These are phyloP conservation scores for Macrobrachium nipponense DNA, from an alignment of 1,140 invertebrate species.

Conservation along the genomic window DNA sequence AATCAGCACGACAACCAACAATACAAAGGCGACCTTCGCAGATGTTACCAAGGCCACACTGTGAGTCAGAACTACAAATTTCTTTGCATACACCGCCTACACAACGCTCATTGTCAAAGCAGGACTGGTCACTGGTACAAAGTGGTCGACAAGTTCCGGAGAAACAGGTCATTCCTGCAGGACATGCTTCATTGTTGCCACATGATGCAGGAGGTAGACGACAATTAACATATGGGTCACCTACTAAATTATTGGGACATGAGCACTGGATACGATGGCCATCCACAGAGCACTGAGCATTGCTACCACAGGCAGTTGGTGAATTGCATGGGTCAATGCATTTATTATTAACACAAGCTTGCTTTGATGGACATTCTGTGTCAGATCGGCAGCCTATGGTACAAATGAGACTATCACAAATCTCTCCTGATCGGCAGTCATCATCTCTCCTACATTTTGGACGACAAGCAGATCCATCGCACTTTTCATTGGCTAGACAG, in stretches of 20 bases:
- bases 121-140: constrained; percentile 83
- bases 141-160: constrained; percentile 79
- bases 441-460: constrained; percentile 80
- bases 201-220: constrained; percentile 77
- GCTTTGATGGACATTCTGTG: constrained; percentile 76
- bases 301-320: constrained; percentile 85
- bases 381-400: constrained; percentile 84
- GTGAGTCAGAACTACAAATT: constrained; percentile 85
- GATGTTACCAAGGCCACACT: constrained; percentile 83
- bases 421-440: constrained; percentile 85
- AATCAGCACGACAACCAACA: constrained; percentile 65
- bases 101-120: constrained; percentile 86
- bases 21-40: constrained; percentile 88
- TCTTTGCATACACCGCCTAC: constrained; percentile 82
- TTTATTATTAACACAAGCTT: constrained; percentile 80
- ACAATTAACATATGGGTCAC: constrained; percentile 81
- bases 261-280: constrained; percentile 80
- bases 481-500: constrained; percentile 86
- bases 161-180: constrained; percentile 78
- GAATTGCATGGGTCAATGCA: constrained; percentile 81
- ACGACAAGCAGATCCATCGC: constrained; percentile 76
- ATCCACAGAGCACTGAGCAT: constrained; percentile 78
- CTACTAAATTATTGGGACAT: constrained; percentile 79
- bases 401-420: constrained; percentile 85
- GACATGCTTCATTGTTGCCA: constrained; percentile 76